A percentile compares a stretch with the other conserved stretches of the same genome.
Evolutionary conservation across 2,113 vertebrate genomes (phyloP).

Genomic region (Microtus richardsoni): DNA sequence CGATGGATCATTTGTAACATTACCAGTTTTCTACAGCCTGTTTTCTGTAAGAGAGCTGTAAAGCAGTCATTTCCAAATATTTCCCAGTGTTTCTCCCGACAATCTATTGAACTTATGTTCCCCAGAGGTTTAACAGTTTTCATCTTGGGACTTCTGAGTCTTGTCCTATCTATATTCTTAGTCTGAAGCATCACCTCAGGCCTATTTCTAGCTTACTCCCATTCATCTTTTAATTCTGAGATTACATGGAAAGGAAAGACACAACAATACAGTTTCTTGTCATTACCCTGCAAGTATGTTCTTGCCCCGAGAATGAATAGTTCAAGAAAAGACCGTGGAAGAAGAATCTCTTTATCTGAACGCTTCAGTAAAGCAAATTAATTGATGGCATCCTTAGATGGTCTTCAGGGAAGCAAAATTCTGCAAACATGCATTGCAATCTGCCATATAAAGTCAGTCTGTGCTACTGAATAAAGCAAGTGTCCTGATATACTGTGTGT

Average conservation of each 20-base stretch:
- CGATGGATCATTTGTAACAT: background rate
- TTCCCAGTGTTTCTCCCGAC: background rate
- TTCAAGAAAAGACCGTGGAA: background rate
- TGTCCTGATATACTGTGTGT: background rate
- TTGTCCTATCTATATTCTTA: background rate
- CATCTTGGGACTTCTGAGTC: conserved; percentile 21
- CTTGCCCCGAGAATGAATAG: background rate
- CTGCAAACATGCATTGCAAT: background rate
- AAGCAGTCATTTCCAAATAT: conserved; percentile 2
- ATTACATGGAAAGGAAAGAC: background rate
- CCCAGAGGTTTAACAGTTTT: background rate
- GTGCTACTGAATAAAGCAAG: background rate
- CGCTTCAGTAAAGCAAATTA: conserved; percentile 29
- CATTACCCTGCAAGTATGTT: background rate
- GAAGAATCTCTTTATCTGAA: background rate
- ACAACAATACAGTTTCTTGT: background rate
- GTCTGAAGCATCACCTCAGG: conserved; percentile 15
- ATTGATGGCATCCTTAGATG: background rate
- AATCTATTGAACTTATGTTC: background rate
- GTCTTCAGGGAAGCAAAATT: conserved; percentile 2
- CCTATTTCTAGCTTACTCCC: background rate
- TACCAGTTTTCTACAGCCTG: background rate
- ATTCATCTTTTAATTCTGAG: conserved; percentile 22
- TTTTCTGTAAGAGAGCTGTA: background rate
- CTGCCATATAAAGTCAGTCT: background rate